phyloP scores from a whole-genome alignment of 2,113 vertebrate genomes.

The Phyllopteryx taeniolatus region DNA sequence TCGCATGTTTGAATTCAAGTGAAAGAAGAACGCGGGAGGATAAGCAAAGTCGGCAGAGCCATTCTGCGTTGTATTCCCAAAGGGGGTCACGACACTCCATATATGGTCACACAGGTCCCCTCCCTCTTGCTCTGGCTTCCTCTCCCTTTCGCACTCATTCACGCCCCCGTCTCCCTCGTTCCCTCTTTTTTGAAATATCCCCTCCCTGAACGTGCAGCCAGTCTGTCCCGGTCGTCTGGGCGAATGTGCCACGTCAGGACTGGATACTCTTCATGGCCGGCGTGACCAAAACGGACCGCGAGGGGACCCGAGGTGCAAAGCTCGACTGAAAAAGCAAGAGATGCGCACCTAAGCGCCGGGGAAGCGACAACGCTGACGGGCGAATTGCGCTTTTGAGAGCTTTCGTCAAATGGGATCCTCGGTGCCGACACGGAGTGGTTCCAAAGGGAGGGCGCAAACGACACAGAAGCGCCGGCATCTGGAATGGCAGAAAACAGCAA shows the following conservation, averaged over 20 bases:
- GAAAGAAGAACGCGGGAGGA: slow-evolving; percentile 27
- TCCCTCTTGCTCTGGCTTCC: slow-evolving; percentile 87
- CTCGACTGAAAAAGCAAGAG: slow-evolving; percentile 47
- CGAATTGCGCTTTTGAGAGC: slow-evolving; percentile 27
- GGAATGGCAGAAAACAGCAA: slow-evolving; percentile 51
- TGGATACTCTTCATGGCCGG: slow-evolving; percentile 86
- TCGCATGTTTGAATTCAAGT: slow-evolving; percentile 45
- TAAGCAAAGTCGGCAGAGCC: slow-evolving; percentile 71
- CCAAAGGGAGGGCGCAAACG: slow-evolving; percentile 45
- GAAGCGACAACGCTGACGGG: slow-evolving; percentile 18
- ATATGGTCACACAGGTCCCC: slow-evolving; percentile 92
- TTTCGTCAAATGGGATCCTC: slow-evolving; percentile 34
- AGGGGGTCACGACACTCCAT: slow-evolving; percentile 91
- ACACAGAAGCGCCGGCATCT: slow-evolving; percentile 38
- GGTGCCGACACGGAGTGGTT: slow-evolving; percentile 34
- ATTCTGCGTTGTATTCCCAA: slow-evolving; percentile 79
- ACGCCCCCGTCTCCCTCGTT: slow-evolving; percentile 66
- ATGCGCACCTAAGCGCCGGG: slow-evolving; percentile 12
- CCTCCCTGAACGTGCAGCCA: slow-evolving; percentile 94
- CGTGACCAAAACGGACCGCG: slow-evolving; percentile 58
- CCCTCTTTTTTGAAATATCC: slow-evolving; percentile 69
- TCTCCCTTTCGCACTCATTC: slow-evolving; percentile 74
- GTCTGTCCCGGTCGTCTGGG: slow-evolving; percentile 90
- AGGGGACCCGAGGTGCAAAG: slow-evolving; percentile 44
- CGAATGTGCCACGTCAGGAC: slow-evolving; percentile 99